phyloP scores from a whole-genome alignment of 2,113 vertebrate genomes.

The Varanus komodoensis region DNA sequence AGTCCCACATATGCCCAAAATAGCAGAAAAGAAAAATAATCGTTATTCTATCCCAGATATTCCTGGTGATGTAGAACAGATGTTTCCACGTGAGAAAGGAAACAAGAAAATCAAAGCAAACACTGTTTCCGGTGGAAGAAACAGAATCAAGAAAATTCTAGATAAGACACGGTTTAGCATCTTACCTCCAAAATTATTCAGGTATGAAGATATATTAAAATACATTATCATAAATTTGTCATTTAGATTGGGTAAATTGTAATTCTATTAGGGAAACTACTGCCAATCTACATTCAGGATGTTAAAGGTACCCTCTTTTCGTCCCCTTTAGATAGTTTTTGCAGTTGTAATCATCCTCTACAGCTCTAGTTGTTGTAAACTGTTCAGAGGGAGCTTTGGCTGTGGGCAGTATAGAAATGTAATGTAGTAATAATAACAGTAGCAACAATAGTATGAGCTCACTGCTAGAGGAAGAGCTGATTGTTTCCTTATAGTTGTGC shows the following conservation, averaged over 20 bases:
- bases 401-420: no score
- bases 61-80: slow-evolving; percentile 90
- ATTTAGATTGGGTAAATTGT: background rate
- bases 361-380: background rate
- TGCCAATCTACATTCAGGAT: background rate
- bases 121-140: slow-evolving; percentile 93
- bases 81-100: slow-evolving; percentile 88
- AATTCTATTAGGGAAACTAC: background rate
- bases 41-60: slow-evolving; percentile 97
- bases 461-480: background rate
- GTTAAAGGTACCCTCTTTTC: background rate
- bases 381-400: no score
- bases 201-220: slow-evolving; percentile 76
- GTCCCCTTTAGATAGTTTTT: slow-evolving; percentile 5
- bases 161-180: slow-evolving; percentile 97
- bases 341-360: rapidly evolving
- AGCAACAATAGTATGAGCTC: background rate
- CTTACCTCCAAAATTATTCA: slow-evolving; percentile 95
- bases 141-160: slow-evolving; percentile 96
- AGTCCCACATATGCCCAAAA: slow-evolving; percentile 93
- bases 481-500: background rate
- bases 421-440: no score
- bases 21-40: slow-evolving; percentile 95
- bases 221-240: background rate
- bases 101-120: slow-evolving; percentile 96